Percentiles rank a stretch among this genome's conserved stretches.
Conservation (phyloP, 2,797 vertebrate species). For the Bradypus variegatus region DNA sequence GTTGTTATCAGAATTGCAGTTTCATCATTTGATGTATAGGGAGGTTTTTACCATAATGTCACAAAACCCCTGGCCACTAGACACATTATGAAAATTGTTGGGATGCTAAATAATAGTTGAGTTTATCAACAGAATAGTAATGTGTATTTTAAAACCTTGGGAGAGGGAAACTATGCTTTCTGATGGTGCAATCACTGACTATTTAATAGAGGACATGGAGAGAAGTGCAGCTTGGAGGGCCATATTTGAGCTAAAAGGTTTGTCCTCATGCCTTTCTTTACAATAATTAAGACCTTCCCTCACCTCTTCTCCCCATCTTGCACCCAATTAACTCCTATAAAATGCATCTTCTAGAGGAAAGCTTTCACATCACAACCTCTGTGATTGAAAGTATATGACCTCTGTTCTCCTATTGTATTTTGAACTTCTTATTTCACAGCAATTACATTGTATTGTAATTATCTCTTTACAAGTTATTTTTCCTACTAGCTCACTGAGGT, state of each 20-base stretch:
- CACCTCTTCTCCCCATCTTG: not conserved
- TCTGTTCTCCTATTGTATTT: not conserved
- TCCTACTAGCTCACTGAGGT: not conserved
- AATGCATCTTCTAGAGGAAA: not conserved
- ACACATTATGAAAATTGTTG: not conserved
- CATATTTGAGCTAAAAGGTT: not conserved
- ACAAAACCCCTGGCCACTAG: not conserved
- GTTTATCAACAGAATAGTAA: not conserved
- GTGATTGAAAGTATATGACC: not conserved
- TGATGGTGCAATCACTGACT: too few relatives aligned
- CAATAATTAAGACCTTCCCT: not conserved
- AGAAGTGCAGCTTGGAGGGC: fast-evolving
- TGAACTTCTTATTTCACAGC: not conserved
- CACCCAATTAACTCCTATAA: not conserved
- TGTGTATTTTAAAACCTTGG: not conserved
- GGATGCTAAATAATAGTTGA: not conserved
- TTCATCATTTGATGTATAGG: not conserved
- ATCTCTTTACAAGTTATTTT: not conserved
- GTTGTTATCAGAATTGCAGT: not conserved
- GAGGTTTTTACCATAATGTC: not conserved
- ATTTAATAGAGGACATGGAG: not conserved
- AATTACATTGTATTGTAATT: not conserved
- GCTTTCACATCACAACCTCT: not conserved
- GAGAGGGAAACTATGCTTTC: not conserved
- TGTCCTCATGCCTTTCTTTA: not conserved